phyloP scores from a whole-genome alignment of 2,113 vertebrate species.

The Oplegnathus fasciatus region DNA sequence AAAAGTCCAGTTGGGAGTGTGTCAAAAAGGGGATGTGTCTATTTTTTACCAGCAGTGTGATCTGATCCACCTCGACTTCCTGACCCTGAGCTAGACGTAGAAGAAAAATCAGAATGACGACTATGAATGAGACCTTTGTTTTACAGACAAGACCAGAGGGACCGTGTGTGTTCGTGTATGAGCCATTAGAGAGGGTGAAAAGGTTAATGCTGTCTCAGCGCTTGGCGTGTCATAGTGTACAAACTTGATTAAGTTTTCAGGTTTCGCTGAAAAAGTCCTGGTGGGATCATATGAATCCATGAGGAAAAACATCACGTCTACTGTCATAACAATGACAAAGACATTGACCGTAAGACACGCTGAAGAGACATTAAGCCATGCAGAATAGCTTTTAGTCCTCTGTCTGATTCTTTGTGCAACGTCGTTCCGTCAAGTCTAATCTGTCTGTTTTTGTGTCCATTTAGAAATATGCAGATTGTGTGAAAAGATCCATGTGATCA shows the following conservation, averaged over 20 bases:
- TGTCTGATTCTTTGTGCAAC: neutral
- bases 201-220: constrained; percentile 19
- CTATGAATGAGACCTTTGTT: constrained; percentile 70
- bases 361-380: no score
- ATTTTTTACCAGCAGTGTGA: constrained; percentile 30
- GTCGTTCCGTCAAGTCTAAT: neutral
- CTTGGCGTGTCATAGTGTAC: neutral
- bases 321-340: constrained; percentile 7
- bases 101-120: constrained; percentile 24
- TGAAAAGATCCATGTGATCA: constrained; percentile 56
- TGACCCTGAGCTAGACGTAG: constrained; percentile 21
- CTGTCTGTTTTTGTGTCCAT: neutral
- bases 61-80: constrained; percentile 46
- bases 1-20: neutral
- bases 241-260: constrained; percentile 6
- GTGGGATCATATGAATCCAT: neutral
- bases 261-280: neutral
- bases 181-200: constrained; percentile 35
- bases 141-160: constrained; percentile 32
- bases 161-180: constrained; percentile 15
- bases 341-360: neutral
- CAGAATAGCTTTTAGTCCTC: neutral
- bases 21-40: constrained; percentile 11
- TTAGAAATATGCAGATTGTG: neutral
- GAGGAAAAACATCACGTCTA: constrained; percentile 11